phyloP scores from a whole-genome alignment of 30 jellyfish, hydroid and myxozoan genomes.

The Cassiopea andromeda region DNA sequence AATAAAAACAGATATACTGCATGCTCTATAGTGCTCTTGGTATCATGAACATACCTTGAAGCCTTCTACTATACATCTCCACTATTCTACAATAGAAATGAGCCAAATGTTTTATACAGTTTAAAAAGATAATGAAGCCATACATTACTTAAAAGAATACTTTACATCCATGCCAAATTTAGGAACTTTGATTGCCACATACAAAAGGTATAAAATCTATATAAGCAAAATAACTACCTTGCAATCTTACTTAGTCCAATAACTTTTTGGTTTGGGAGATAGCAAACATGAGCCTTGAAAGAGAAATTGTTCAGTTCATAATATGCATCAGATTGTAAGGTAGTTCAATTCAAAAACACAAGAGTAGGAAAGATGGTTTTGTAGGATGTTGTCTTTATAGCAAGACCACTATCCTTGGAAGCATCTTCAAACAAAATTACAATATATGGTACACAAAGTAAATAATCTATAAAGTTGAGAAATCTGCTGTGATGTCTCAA shows the following conservation, averaged over 20 bases:
- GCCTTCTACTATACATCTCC: constrained; percentile 93
- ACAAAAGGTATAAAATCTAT: neutral
- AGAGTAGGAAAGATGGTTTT: neutral
- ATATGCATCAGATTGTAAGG: neutral
- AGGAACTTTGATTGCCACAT: neutral
- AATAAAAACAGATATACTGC: neutral
- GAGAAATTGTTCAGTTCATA: neutral
- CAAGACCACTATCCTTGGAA: neutral
- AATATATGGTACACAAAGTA: neutral
- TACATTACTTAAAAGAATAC: neutral
- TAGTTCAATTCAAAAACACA: neutral
- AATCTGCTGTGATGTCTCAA: too few relatives aligned
- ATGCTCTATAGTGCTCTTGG: neutral
- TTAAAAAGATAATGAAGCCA: neutral
- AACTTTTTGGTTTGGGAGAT: constrained; percentile 88
- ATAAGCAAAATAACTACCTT: constrained; percentile 51
- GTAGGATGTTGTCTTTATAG: neutral
- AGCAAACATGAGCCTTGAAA: constrained; percentile 92
- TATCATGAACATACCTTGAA: constrained; percentile 76
- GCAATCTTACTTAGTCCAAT: constrained; percentile 93
- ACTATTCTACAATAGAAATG: constrained; percentile 73
- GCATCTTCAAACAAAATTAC: neutral
- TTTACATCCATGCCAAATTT: neutral
- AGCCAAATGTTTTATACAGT: neutral
- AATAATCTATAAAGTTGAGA: too few relatives aligned